phyloP scores from a whole-genome alignment of 1,140 invertebrate species.

The Psilanteris sp. region DNA sequence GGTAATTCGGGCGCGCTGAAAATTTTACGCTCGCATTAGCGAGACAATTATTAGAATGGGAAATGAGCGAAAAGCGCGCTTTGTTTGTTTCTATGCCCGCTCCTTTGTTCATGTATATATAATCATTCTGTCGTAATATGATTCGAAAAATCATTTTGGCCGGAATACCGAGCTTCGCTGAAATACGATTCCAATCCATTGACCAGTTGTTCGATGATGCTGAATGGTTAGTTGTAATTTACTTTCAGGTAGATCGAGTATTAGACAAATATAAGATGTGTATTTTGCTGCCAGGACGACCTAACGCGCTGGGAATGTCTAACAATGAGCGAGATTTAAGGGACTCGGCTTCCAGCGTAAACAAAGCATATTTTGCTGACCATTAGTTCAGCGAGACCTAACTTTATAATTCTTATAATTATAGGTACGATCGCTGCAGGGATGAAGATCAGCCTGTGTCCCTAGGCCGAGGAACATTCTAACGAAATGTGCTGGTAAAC shows the following conservation, averaged over 20 bases:
- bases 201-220: neutral
- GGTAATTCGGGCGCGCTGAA: constrained; percentile 34
- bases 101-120: neutral
- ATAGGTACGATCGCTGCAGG: constrained; percentile 1
- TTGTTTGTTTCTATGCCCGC: constrained; percentile 8
- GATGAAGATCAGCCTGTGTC: constrained; percentile 8
- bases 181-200: neutral
- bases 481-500: constrained; percentile 17
- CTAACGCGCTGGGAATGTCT: neutral
- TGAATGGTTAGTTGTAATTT: neutral
- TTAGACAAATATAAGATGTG: neutral
- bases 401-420: constrained; percentile 47
- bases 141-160: constrained; percentile 11
- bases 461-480: neutral
- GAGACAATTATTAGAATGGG: constrained; percentile 60
- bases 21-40: constrained; percentile 51
- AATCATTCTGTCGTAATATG: constrained; percentile 1
- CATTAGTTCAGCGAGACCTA: constrained; percentile 27
- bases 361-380: constrained; percentile 24
- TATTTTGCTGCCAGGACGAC: neutral
- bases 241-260: neutral
- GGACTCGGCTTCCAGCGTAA: constrained; percentile 12
- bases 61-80: constrained; percentile 12
- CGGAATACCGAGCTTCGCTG: neutral
- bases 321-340: neutral